Percentiles rank a stretch among this genome's conserved stretches.
Conservation (phyloP, 2,113 vertebrate species). For the Potamarius usumacintae region DNA sequence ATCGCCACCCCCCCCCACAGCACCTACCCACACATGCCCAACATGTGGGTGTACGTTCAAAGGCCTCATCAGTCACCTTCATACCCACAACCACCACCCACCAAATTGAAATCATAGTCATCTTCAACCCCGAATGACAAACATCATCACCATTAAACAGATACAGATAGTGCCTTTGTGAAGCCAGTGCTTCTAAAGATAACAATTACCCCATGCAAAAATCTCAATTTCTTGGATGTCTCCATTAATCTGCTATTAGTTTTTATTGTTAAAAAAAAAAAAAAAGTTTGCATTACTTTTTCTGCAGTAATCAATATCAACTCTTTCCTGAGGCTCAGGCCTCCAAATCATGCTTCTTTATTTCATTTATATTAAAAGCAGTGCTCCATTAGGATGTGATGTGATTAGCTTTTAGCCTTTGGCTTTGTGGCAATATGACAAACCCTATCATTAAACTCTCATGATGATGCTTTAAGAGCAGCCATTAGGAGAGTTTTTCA, state of each 20-base stretch:
- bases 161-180: background rate
- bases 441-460: slow-evolving; percentile 48
- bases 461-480: slow-evolving; percentile 50
- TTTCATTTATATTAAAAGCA: slow-evolving; percentile 39
- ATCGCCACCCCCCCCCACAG: too few species aligned
- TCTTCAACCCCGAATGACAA: too few species aligned
- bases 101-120: too few species aligned
- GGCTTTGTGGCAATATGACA: slow-evolving; percentile 34
- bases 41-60: too few species aligned
- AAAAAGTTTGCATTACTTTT: background rate
- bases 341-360: background rate
- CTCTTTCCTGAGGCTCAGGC: slow-evolving; percentile 24
- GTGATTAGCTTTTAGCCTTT: slow-evolving; percentile 50
- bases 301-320: slow-evolving; percentile 25
- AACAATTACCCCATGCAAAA: background rate
- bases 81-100: too few species aligned
- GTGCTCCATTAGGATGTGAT: slow-evolving; percentile 28
- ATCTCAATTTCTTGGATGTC: background rate
- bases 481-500: slow-evolving; percentile 45
- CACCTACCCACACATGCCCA: too few species aligned
- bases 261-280: background rate
- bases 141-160: background rate
- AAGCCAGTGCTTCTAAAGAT: background rate
- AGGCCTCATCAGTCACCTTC: too few species aligned
- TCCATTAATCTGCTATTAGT: background rate